Conservation (phyloP, 2,888 invertebrate species). For the Callinectes sapidus region DNA sequence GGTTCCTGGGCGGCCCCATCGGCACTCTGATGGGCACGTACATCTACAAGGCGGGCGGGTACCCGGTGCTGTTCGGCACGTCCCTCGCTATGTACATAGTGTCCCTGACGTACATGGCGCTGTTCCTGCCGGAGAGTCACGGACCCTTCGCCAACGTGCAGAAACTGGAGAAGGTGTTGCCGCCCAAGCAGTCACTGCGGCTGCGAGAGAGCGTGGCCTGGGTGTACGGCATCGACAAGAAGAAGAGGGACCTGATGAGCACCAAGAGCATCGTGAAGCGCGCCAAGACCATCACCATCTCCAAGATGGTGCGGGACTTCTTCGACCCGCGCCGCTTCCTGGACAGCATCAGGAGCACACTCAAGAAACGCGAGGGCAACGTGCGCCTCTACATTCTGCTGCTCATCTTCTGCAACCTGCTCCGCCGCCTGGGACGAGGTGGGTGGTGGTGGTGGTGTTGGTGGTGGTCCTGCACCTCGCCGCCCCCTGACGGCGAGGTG, state of each 20-base stretch:
- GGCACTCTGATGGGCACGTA: conserved; percentile 70
- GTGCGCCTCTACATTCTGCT: conserved; percentile 68
- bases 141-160: conserved; percentile 70
- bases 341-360: conserved; percentile 67
- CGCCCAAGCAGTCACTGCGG: conserved; percentile 69
- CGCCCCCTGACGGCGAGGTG: not conserved
- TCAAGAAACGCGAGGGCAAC: conserved; percentile 67
- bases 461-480: not conserved
- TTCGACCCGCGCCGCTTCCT: conserved; percentile 65
- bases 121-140: conserved; percentile 71
- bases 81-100: conserved; percentile 67
- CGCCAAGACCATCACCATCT: conserved; percentile 56
- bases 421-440: conserved; percentile 70
- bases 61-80: conserved; percentile 66
- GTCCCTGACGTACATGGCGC: conserved; percentile 60
- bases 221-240: conserved; percentile 70
- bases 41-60: conserved; percentile 67
- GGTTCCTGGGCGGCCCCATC: conserved; percentile 71
- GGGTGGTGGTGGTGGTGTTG: conserved; percentile 46
- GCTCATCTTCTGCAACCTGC: conserved; percentile 66
- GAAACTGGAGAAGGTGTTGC: conserved; percentile 66
- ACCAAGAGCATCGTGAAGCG: conserved; percentile 64
- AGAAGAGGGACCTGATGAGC: conserved; percentile 62
- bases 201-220: conserved; percentile 67
- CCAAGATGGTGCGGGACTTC: conserved; percentile 68